These are phyloP conservation scores for Littorina saxatilis DNA, from an alignment of 1,140 invertebrate species.

Conservation along the genomic window DNA sequence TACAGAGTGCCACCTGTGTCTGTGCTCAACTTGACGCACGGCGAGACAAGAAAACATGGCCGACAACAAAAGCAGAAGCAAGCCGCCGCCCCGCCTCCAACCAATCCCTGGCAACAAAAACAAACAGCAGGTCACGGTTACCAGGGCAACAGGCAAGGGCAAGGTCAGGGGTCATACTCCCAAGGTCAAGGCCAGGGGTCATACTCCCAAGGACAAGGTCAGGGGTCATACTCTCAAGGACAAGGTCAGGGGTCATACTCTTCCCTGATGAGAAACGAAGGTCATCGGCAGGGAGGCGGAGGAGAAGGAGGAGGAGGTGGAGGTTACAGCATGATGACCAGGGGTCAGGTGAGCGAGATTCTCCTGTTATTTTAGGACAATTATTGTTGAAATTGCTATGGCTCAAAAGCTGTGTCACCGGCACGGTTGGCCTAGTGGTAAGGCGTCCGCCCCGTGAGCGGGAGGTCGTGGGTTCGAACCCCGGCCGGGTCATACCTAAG, in stretches of 20 bases:
- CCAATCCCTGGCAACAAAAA: conserved; percentile 20
- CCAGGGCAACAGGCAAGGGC: conserved; percentile 20
- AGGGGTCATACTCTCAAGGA: too few relatives aligned
- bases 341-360: not conserved
- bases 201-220: not conserved
- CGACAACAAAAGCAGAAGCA: conserved; percentile 17
- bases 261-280: conserved; percentile 16
- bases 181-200: conserved; percentile 6
- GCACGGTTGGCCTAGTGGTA: too few relatives aligned
- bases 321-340: not conserved
- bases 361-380: not conserved
- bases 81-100: not conserved
- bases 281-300: not conserved
- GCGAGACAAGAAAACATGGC: conserved; percentile 60
- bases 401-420: too few relatives aligned
- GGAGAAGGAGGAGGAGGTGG: too few relatives aligned
- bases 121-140: not conserved
- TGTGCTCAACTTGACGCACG: conserved; percentile 81
- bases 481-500: too few relatives aligned
- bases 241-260: not conserved
- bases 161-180: not conserved
- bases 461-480: too few relatives aligned
- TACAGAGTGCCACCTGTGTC: conserved; percentile 78
- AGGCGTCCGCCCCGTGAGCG: too few relatives aligned
- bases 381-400: too few relatives aligned